These are phyloP conservation scores for Mus caroli DNA, from an alignment of 2,797 vertebrate genomes.

Conservation along the genomic window DNA sequence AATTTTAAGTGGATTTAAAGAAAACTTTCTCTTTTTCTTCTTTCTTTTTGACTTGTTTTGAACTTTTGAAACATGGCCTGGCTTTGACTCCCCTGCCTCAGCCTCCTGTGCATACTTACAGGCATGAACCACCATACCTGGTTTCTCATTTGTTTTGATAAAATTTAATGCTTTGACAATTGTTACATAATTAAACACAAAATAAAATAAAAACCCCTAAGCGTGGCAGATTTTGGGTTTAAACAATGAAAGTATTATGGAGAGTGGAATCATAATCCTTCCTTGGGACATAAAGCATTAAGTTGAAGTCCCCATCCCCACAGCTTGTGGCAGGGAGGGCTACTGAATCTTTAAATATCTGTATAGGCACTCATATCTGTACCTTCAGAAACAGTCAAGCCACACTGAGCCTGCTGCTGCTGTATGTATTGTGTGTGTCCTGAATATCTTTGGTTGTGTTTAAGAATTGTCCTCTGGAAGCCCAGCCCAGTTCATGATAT, in stretches of 20 bases:
- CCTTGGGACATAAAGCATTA: neutral
- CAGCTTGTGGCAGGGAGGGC: neutral
- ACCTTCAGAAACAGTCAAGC: neutral
- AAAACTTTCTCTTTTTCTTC: neutral
- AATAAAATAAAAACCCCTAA: neutral
- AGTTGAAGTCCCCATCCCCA: neutral
- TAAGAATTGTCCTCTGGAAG: neutral
- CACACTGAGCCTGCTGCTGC: neutral
- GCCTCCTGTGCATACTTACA: neutral
- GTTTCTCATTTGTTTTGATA: conserved; percentile 34
- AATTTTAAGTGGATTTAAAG: neutral
- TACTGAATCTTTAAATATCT: neutral
- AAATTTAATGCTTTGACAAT: conserved; percentile 12
- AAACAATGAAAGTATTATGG: conserved; percentile 9
- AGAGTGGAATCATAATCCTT: neutral
- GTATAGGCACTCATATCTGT: neutral
- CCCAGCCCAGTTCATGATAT: neutral
- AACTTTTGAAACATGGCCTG: neutral
- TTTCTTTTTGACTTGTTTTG: neutral
- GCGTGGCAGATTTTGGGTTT: neutral
- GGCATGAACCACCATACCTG: no score
- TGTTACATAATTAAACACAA: conserved; percentile 26
- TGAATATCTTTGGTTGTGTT: neutral
- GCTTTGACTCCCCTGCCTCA: neutral
- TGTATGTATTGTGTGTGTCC: neutral